A percentile compares a stretch with the other conserved stretches of the same genome.
Conservation (phyloP, 2,113 vertebrate genomes). For the Jacana jacana region DNA sequence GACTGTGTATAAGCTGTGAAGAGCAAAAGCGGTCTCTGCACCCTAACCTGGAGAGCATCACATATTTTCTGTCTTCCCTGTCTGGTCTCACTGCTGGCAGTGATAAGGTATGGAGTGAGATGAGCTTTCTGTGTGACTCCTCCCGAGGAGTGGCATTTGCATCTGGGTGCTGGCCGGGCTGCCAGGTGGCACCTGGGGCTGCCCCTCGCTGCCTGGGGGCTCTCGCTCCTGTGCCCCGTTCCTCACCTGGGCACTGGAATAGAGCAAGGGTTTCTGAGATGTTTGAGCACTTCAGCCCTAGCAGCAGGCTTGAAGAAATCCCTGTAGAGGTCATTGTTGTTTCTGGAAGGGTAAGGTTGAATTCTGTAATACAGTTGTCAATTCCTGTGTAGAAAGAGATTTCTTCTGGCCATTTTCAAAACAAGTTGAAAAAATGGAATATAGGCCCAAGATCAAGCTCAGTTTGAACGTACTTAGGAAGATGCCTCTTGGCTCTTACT, state of each 20-base stretch:
- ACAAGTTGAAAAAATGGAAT: not conserved
- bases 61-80: not conserved
- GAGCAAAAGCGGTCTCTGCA: not conserved
- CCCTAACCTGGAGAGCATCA: not conserved
- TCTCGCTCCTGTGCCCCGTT: not conserved
- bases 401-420: not conserved
- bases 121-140: not conserved
- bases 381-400: fast-evolving
- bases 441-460: not conserved
- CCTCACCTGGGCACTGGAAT: not conserved
- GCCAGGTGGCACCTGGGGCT: fast-evolving
- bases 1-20: not conserved
- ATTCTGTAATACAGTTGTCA: not conserved
- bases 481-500: not conserved
- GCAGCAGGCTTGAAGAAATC: not conserved
- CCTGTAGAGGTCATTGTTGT: not conserved
- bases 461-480: not conserved
- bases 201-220: not conserved
- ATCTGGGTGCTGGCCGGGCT: not conserved
- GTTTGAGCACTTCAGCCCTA: not conserved
- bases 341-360: not conserved
- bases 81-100: not conserved
- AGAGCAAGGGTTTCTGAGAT: not conserved
- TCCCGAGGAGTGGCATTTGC: not conserved
- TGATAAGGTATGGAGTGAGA: not conserved